Evolutionary conservation across 2,797 vertebrate genomes (phyloP), one percentile per base, ranked within the genome.

Genomic region (Mus caroli): DNA sequence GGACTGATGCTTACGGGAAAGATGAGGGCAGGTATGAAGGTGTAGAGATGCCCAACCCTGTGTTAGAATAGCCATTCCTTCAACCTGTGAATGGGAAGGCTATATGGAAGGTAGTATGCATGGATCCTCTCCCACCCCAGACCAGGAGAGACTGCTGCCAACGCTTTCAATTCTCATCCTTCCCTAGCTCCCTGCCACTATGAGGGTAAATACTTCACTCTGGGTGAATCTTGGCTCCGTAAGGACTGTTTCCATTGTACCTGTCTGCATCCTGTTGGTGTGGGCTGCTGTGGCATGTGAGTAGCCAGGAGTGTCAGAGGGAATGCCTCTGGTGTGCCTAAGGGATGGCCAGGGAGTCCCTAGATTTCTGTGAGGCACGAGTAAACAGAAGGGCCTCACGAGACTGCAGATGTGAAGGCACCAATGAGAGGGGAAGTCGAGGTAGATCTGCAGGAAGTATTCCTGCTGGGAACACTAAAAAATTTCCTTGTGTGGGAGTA

Each of bases 211-310:
- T 97, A 98, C 50, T 99, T 99, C 94, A 98, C 98, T 6, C 97
- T 99, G 46, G 99, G 99, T 0, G 99, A 99, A 77, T 99, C 98
- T 0, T 99, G 99, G 99, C 99, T 99, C 98, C 99, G 99, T 91
- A 96, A 98, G 82, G 98, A 99, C 78, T 99, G 99, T 88, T 98
- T 99, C 98, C 99, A 99, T 96, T 99, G 99, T 98, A 99, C 99
- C 98, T 99, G 99, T 97, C 98, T 99, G 98, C 99, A 99, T 94
- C 99, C 99, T 0, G 94, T 99, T 0, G 99, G 99, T 0, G 99
- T 99, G 26, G 99, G 99, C 83, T 99, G 99, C 99, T 99, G 99
- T 0, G 99, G 99, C 97, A 99, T 98, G 99, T 99, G 97, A 99
- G 99, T 99, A 92, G 94, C 64, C 1, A 19, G 2, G 15, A 71